Percentiles rank a stretch among this genome's conserved stretches.
These are phyloP conservation scores for Tokudaia muenninki DNA, from an alignment of 2,797 vertebrate genomes.

Conservation along the genomic window DNA sequence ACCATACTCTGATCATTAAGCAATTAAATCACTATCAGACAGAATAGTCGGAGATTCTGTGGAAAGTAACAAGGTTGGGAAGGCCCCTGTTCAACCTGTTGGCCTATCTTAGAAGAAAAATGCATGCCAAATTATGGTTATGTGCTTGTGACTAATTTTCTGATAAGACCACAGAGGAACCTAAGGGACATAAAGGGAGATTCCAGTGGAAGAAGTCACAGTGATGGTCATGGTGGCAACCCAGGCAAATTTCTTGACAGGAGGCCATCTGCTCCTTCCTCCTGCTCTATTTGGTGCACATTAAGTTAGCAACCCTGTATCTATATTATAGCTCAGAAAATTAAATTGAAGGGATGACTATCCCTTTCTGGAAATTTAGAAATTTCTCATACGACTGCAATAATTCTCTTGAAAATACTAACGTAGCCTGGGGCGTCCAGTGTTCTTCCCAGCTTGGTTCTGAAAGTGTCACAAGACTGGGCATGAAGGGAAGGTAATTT, in stretches of 20 bases:
- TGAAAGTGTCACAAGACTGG: conserved; percentile 62
- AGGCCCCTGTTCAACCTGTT: conserved; percentile 76
- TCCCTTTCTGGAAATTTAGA: conserved; percentile 71
- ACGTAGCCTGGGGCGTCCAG: conserved; percentile 4
- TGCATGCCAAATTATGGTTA: conserved; percentile 75
- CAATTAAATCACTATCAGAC: conserved; percentile 60
- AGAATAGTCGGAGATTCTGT: conserved; percentile 40
- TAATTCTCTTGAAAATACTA: conserved; percentile 68
- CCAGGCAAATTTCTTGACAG: conserved; percentile 65
- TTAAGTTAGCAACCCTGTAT: conserved; percentile 63
- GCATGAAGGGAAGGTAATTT: conserved; percentile 83
- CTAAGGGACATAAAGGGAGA: conserved; percentile 68
- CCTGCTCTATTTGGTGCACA: conserved; percentile 76
- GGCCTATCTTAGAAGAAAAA: conserved; percentile 67
- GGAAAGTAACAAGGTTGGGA: conserved; percentile 75
- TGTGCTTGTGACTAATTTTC: conserved; percentile 75
- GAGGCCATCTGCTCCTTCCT: not conserved
- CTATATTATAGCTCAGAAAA: conserved; percentile 66
- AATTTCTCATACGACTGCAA: conserved; percentile 64
- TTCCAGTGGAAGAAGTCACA: conserved; percentile 75
- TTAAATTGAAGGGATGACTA: conserved; percentile 12
- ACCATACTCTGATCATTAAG: conserved; percentile 50
- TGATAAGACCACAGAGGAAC: conserved; percentile 72
- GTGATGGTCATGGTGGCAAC: conserved; percentile 71
- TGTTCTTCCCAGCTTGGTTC: conserved; percentile 63